phyloP scores from a whole-genome alignment of 2,888 invertebrate genomes.

The Chaetogeoica ovagalla region DNA sequence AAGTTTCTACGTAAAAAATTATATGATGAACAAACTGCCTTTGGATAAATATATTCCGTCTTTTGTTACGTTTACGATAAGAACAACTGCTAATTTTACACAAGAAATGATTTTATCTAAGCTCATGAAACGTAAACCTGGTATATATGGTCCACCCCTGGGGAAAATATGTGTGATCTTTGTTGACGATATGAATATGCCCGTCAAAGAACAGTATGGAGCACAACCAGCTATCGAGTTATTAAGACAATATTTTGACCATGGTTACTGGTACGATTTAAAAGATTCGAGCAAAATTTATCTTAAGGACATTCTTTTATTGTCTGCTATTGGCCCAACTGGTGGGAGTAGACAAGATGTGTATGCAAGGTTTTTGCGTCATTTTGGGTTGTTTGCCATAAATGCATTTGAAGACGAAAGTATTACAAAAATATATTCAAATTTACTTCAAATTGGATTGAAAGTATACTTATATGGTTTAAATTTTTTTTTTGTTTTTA shows the following conservation, averaged over 20 bases:
- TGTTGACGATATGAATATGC: constrained; percentile 88
- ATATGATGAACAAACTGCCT: constrained; percentile 70
- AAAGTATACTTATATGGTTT: constrained; percentile 58
- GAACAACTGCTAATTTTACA: constrained; percentile 79
- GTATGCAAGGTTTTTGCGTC: constrained; percentile 81
- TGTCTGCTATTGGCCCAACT: constrained; percentile 86
- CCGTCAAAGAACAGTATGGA: constrained; percentile 78
- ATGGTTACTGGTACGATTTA: constrained; percentile 77
- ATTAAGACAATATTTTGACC: constrained; percentile 79
- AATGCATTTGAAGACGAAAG: constrained; percentile 86
- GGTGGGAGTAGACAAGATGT: constrained; percentile 87
- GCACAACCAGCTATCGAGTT: constrained; percentile 86
- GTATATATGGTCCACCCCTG: constrained; percentile 75
- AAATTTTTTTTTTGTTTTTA: not conserved
- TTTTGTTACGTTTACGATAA: constrained; percentile 81
- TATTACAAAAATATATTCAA: constrained; percentile 82
- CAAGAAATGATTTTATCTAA: constrained; percentile 78
- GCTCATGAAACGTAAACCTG: constrained; percentile 71
- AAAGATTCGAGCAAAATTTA: constrained; percentile 79
- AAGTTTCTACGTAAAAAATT: constrained; percentile 77
- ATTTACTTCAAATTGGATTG: constrained; percentile 72
- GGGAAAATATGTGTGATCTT: constrained; percentile 76
- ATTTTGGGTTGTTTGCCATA: constrained; percentile 84
- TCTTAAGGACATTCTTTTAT: constrained; percentile 76
- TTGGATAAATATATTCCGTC: constrained; percentile 74